Percentiles rank a stretch among this genome's conserved stretches.
phyloP scores from a whole-genome alignment of 2,888 invertebrate species.

The Cerastis rubricosa region DNA sequence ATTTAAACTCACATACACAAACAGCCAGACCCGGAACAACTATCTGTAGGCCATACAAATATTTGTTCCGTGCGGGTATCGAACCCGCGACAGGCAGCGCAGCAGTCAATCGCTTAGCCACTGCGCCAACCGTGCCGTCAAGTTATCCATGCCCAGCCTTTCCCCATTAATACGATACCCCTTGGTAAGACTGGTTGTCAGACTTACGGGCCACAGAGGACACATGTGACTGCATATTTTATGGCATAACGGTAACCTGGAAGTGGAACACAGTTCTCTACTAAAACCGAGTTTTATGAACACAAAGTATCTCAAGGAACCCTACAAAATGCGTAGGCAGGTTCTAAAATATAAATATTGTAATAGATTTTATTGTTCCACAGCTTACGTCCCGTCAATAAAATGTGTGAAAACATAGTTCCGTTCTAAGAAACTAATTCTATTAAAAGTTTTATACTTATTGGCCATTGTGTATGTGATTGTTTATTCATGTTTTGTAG shows the following conservation, averaged over 20 bases:
- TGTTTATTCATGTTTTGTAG: constrained; percentile 34
- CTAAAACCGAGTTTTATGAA: not conserved
- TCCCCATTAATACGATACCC: no score
- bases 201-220: no score
- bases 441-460: constrained; percentile 21
- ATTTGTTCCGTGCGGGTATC: no score
- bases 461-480: constrained; percentile 31
- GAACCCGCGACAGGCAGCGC: no score
- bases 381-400: constrained; percentile 44
- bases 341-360: constrained; percentile 37
- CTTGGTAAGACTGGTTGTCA: no score
- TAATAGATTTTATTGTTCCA: constrained; percentile 23
- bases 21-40: no score
- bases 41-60: no score
- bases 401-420: constrained; percentile 56
- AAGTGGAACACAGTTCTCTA: not conserved
- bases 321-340: constrained; percentile 33
- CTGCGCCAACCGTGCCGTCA: no score
- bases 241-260: not conserved
- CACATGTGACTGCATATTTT: no score
- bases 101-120: no score
- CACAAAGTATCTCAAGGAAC: constrained; percentile 10
- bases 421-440: constrained; percentile 50
- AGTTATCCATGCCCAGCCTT: no score
- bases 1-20: no score